Percentiles rank a stretch among this genome's conserved stretches.
These are phyloP conservation scores for Autographa gamma DNA, from an alignment of 2,888 invertebrate species.

Conservation along the genomic window DNA sequence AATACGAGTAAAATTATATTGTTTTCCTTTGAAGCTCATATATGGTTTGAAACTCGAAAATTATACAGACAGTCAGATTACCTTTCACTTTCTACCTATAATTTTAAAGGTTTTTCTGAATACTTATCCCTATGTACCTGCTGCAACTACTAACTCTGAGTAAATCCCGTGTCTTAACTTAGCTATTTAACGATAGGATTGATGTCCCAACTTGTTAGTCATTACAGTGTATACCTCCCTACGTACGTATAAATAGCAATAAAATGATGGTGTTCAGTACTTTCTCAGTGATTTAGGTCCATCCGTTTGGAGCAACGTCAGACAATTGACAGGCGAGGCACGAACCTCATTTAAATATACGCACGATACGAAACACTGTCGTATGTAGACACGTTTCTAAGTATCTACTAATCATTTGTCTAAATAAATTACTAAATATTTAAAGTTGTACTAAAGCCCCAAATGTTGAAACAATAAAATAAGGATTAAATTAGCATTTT, in stretches of 20 bases:
- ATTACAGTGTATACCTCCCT: background rate
- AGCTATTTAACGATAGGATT: background rate
- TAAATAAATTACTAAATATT: too few relatives aligned
- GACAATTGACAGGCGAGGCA: background rate
- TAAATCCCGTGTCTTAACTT: background rate
- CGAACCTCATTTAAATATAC: slow-evolving; percentile 1
- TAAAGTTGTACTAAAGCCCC: too few relatives aligned
- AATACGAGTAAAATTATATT: too few relatives aligned
- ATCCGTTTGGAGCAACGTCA: background rate
- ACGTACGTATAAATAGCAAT: background rate
- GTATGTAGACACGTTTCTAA: background rate
- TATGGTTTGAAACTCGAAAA: too few relatives aligned
- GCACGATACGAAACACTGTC: background rate
- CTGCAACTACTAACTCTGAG: background rate
- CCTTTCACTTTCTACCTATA: too few relatives aligned
- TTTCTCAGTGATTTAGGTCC: slow-evolving; percentile 8
- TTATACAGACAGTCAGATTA: too few relatives aligned
- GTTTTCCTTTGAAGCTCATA: too few relatives aligned
- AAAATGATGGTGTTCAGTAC: background rate
- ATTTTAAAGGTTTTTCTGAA: background rate
- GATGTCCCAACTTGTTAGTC: background rate
- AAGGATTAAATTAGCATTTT: too few relatives aligned
- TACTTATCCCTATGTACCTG: background rate
- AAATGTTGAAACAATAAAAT: too few relatives aligned
- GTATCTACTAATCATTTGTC: background rate